Conservation (phyloP, 2,797 vertebrate genomes). For the Coracias cyanogaster region DNA sequence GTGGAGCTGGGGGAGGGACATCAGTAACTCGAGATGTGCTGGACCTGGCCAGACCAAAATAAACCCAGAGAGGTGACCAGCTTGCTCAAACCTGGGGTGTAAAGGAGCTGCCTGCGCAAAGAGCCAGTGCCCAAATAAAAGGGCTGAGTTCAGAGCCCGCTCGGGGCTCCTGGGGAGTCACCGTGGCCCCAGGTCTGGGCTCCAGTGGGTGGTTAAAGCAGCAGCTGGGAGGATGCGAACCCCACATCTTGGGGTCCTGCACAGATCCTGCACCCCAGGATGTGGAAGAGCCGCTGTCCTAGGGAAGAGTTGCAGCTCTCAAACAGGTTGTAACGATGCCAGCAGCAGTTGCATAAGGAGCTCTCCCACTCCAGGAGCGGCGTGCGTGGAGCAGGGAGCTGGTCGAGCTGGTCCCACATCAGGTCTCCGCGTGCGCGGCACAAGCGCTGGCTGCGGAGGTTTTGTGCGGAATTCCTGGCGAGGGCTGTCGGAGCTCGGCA, state of each 20-base stretch:
- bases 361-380: neutral
- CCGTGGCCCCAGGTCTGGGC: neutral
- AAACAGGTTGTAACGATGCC: neutral
- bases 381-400: neutral
- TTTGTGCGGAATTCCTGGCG: fast-evolving
- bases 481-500: fast-evolving
- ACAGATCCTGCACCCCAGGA: fast-evolving
- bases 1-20: neutral
- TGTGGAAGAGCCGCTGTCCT: fast-evolving
- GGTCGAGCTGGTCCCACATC: neutral
- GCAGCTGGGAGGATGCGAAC: neutral
- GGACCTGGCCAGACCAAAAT: neutral
- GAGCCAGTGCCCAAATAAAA: neutral
- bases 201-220: neutral
- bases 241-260: fast-evolving
- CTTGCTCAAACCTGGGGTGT: neutral
- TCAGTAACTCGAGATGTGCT: slow-evolving; percentile 11
- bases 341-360: neutral
- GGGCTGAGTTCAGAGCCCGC: neutral
- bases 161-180: fast-evolving
- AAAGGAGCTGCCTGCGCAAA: neutral
- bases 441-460: fast-evolving
- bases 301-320: neutral
- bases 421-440: fast-evolving
- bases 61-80: slow-evolving; percentile 2